Evolutionary conservation across 2,888 invertebrate species (phyloP), one percentile per base, ranked within the genome.

Genomic region (Oligia latruncula): DNA sequence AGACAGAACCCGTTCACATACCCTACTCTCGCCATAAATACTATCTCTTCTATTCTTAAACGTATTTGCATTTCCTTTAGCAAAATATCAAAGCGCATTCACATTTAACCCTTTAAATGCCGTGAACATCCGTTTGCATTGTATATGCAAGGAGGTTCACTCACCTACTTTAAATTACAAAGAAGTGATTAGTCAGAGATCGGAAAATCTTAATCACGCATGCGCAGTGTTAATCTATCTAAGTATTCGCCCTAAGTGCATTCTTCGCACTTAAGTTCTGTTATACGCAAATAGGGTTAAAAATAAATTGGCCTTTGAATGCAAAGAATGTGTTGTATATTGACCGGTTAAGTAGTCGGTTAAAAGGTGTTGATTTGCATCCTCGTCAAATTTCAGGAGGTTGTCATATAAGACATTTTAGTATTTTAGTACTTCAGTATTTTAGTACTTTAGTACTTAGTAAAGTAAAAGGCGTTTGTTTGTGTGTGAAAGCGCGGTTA

Each of bases 41-140:
- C 23, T 52, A 66, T 74, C 77, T 76, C 67, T 49, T 74, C 62
- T 72, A 74, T 68, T 66, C 65, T 60, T 70, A 65, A 58, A 67
- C 78, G 4, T 29, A 82, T 85, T 85, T 49, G 73, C 84, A 82
- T 85, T 77, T 77, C 49, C 74, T 77, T 70, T 20, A 55, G 52
- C 29, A 65, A 86, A 82, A 86, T 82, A 80, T 83, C 60, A 75
- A 75, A 77, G 43, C 60, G 65, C 52, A 76, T 68, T 29, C 49
- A 65, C 67, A n/a, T n/a, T 78, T 78, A 78, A 49, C 67, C 74
- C 80, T 71, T 66, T 58, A 46, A 73, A 79, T 83, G 79, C 62
- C 67, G 23, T 52, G 55, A 62, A 74, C 79, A 88, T 88, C 88
- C 88, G 88, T 70, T 66, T 85, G 20, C 76, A 84, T 85, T 83